Base-by-base conservation (phyloP, 2,888 invertebrate species). In the Sarcophaga caerulescens region DNA sequence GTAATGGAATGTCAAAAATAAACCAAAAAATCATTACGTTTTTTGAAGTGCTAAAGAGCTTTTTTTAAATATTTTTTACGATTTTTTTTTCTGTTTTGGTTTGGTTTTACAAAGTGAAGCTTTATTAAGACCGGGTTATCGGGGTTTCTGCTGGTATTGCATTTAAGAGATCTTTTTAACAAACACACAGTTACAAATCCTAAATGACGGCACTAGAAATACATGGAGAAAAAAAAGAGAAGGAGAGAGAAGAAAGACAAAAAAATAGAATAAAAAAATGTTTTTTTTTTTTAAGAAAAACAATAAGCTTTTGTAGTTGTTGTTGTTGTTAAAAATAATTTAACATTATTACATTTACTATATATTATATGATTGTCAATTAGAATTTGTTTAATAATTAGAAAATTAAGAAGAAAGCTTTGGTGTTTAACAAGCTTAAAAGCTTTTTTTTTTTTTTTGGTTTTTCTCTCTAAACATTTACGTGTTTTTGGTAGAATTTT, bases 131-230 rank as follows among this genome's bases (percentile, higher is more conserved):
- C 63, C 80, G 47, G 66, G 78, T 85, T 89, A 76, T 81, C 35
- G 35, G 8, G 35, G 8, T 35, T 8, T 35, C 86, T 88, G 90
- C 89, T 90, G 88, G 83, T 91, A 90, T 89, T 92, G 84, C 91
- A 90, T 89, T 92, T 86, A 86, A 86, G 86, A 86, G 81, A 80
- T 84, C 74, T 86, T 78, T 78, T 86, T 86, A 86, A 86, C 86
- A 86, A 86, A 86, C 86, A 86, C 86, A 92, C 92, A 92, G 92
- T 92, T 91, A 92, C 91, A 92, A 91, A 93, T 93, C 93, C 93
- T 93, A 93, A 92, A 93, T 93, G 92, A 93, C 92, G 93, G 93
- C 93, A 93, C 93, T 93, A 93, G 93, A 93, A 93, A 90, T 90
- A 90, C 90, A 91, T 92, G 90, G 47, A 90, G n/a, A n/a, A 90